Percentiles rank a stretch among this genome's conserved stretches.
Conservation (phyloP, 2,113 vertebrate species). For the Hippocampus comes region DNA sequence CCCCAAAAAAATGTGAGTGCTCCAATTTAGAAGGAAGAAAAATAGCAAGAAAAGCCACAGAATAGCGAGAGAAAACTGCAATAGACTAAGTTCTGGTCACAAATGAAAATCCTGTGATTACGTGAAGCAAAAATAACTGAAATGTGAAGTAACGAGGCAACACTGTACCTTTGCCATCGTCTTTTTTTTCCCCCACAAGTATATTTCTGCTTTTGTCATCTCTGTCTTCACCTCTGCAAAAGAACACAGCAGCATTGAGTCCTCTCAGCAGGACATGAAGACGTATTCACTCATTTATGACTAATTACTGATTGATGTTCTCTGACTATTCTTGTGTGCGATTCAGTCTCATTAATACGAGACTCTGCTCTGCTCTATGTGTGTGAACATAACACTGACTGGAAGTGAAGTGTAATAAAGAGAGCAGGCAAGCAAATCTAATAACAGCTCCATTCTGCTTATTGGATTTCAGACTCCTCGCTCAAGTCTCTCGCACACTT, state of each 20-base stretch:
- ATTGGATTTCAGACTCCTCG: conserved; percentile 51
- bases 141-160: too few relatives aligned
- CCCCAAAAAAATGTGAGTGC: too few relatives aligned
- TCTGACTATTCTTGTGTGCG: conserved; percentile 10
- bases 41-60: too few relatives aligned
- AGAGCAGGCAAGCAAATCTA: conserved; percentile 60
- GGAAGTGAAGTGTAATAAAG: conserved; percentile 65
- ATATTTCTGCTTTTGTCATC: neutral
- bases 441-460: conserved; percentile 64
- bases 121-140: too few relatives aligned
- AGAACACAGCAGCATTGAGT: neutral
- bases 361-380: conserved; percentile 8
- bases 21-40: too few relatives aligned
- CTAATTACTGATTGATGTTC: neutral
- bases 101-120: too few relatives aligned
- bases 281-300: neutral
- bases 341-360: conserved; percentile 38
- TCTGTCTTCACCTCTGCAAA: neutral
- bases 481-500: conserved; percentile 40
- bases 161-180: too few relatives aligned
- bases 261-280: neutral
- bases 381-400: conserved; percentile 46
- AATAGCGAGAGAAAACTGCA: too few relatives aligned
- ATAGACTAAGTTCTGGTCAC: too few relatives aligned
- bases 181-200: neutral